These are phyloP conservation scores for Caenorhabditis sp. DNA, from an alignment of 2,888 invertebrate genomes.

Conservation along the genomic window DNA sequence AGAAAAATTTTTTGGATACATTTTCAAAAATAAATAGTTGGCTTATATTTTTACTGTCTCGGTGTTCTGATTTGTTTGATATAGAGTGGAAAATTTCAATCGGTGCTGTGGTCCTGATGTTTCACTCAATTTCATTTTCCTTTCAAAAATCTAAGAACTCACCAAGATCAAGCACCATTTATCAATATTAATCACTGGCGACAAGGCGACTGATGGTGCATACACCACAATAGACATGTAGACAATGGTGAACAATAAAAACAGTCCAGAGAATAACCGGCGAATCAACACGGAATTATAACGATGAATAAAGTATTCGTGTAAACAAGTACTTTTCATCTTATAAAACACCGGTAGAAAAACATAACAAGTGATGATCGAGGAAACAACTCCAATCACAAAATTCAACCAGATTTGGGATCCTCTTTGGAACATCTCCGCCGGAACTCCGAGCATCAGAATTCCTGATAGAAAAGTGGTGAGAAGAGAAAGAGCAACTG, in stretches of 20 bases:
- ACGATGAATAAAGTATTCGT: conserved; percentile 65
- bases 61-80: too few relatives aligned
- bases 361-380: conserved; percentile 53
- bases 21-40: too few relatives aligned
- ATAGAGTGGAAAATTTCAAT: too few relatives aligned
- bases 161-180: conserved; percentile 56
- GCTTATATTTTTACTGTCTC: too few relatives aligned
- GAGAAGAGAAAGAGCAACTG: conserved; percentile 60
- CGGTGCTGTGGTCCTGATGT: too few relatives aligned
- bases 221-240: conserved; percentile 65
- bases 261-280: conserved; percentile 54
- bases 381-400: conserved; percentile 58
- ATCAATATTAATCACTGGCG: conserved; percentile 54
- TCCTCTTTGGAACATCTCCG: conserved; percentile 64
- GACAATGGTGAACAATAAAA: conserved; percentile 57
- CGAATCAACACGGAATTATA: conserved; percentile 59
- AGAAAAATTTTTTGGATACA: too few relatives aligned
- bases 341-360: conserved; percentile 67
- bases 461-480: conserved; percentile 65
- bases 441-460: conserved; percentile 65
- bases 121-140: too few relatives aligned
- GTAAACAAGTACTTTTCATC: conserved; percentile 61
- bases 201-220: conserved; percentile 62
- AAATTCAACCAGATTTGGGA: conserved; percentile 64
- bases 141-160: too few relatives aligned